Percentiles rank a stretch among this genome's conserved stretches.
These are phyloP conservation scores for Carassius auratus DNA, from an alignment of 2,113 vertebrate species.

Conservation along the genomic window DNA sequence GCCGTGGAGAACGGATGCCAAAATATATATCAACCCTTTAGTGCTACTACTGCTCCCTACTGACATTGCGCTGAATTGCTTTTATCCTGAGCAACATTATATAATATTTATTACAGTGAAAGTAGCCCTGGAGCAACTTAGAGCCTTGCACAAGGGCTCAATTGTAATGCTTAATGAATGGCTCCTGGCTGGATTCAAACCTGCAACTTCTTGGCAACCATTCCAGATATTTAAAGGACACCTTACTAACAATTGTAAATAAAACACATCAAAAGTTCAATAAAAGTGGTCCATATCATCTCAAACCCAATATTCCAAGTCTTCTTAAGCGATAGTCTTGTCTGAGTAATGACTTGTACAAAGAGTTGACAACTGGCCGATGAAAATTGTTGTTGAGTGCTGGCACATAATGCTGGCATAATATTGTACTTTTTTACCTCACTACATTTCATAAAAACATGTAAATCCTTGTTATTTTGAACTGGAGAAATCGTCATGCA, in stretches of 20 bases:
- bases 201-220: not conserved
- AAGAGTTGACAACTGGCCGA: not conserved
- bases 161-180: not conserved
- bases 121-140: not conserved
- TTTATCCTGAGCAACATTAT: conserved; percentile 7
- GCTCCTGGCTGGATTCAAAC: not conserved
- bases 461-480: too few relatives aligned
- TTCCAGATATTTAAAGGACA: not conserved
- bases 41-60: not conserved
- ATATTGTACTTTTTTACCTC: too few relatives aligned
- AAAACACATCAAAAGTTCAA: not conserved
- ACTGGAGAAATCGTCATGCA: too few relatives aligned
- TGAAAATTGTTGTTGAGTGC: too few relatives aligned
- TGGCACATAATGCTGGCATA: too few relatives aligned
- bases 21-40: conserved; percentile 17
- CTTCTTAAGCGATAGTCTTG: not conserved
- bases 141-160: not conserved
- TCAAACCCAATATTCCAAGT: not conserved
- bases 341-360: not conserved
- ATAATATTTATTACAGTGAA: not conserved
- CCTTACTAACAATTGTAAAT: not conserved
- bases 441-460: too few relatives aligned
- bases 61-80: conserved; percentile 10
- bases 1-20: not conserved
- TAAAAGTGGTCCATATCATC: not conserved